Evolutionary conservation across 2,888 invertebrate genomes (phyloP).

Genomic region (Neoscelio sp.): DNA sequence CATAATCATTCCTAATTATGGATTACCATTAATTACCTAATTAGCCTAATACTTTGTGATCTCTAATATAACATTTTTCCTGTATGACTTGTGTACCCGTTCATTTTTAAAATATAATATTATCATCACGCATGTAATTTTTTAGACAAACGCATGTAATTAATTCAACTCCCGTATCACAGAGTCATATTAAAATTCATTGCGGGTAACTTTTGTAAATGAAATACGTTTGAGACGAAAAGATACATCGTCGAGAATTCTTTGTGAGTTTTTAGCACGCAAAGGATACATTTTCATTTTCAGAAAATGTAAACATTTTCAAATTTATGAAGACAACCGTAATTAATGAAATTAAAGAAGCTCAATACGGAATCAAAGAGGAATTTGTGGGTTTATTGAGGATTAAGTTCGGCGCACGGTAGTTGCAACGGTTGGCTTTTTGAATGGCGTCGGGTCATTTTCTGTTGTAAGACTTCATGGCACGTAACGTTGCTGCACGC

Average conservation of each 20-base stretch:
- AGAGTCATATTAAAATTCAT: slow-evolving; percentile 47
- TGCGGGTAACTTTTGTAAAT: slow-evolving; percentile 31
- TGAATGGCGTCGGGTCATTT: slow-evolving; percentile 65
- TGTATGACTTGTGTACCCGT: not conserved
- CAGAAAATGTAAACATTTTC: too few species aligned
- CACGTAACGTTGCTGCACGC: slow-evolving; percentile 35
- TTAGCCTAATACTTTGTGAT: too few species aligned
- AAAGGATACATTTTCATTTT: too few species aligned
- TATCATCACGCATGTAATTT: slow-evolving; percentile 7
- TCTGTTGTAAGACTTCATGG: slow-evolving; percentile 72
- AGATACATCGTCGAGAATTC: slow-evolving; percentile 30
- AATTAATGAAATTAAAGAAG: slow-evolving; percentile 80
- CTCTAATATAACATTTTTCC: too few species aligned
- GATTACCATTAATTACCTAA: too few species aligned
- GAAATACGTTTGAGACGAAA: slow-evolving; percentile 26
- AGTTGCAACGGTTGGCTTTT: slow-evolving; percentile 59
- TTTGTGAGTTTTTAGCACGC: slow-evolving; percentile 33
- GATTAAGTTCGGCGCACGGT: slow-evolving; percentile 77
- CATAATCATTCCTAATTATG: too few species aligned
- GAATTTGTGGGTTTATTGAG: slow-evolving; percentile 81
- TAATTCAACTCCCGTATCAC: slow-evolving; percentile 11
- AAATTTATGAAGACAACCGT: slow-evolving; percentile 24
- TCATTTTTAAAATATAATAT: not conserved
- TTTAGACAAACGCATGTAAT: slow-evolving; percentile 15
- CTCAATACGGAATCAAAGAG: slow-evolving; percentile 79